Conservation (phyloP, 2,888 invertebrate genomes). For the Coleophora deauratella region DNA sequence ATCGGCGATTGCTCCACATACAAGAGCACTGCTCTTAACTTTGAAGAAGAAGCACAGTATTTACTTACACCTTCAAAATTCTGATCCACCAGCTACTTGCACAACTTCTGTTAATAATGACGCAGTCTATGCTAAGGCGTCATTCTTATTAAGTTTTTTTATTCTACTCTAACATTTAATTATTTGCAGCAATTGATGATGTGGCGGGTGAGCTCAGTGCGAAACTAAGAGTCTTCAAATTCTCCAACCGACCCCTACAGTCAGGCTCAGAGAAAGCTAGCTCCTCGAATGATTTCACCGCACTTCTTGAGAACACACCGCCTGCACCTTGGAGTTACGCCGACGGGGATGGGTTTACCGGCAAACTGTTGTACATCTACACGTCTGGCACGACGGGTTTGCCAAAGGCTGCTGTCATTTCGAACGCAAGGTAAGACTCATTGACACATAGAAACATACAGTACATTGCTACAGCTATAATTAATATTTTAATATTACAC, state of each 20-base stretch:
- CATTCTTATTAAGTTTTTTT: too few species aligned
- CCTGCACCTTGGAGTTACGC: slow-evolving; percentile 71
- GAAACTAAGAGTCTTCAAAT: slow-evolving; percentile 79
- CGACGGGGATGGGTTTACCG: slow-evolving; percentile 80
- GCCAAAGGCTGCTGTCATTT: slow-evolving; percentile 98
- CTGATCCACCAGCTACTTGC: too few species aligned
- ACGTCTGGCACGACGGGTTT: slow-evolving; percentile 99
- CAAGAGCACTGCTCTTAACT: too few species aligned
- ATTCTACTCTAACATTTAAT: too few species aligned
- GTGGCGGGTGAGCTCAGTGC: slow-evolving; percentile 78
- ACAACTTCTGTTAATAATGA: too few species aligned
- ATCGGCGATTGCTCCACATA: too few species aligned
- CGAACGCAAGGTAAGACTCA: slow-evolving; percentile 89
- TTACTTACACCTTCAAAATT: too few species aligned
- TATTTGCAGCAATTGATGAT: slow-evolving; percentile 79
- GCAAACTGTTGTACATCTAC: slow-evolving; percentile 94
- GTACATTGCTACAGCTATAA: too few species aligned
- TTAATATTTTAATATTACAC: too few species aligned
- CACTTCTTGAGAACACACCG: slow-evolving; percentile 72
- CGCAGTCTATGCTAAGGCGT: too few species aligned
- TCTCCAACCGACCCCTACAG: slow-evolving; percentile 46
- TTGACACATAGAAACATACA: too few species aligned
- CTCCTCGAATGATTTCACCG: slow-evolving; percentile 74
- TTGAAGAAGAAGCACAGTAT: too few species aligned
- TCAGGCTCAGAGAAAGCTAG: slow-evolving; percentile 22